Evolutionary conservation across 2,888 invertebrate species (phyloP), one percentile per base, ranked within the genome.

Genomic region (Lasioglossum figueresi): DNA sequence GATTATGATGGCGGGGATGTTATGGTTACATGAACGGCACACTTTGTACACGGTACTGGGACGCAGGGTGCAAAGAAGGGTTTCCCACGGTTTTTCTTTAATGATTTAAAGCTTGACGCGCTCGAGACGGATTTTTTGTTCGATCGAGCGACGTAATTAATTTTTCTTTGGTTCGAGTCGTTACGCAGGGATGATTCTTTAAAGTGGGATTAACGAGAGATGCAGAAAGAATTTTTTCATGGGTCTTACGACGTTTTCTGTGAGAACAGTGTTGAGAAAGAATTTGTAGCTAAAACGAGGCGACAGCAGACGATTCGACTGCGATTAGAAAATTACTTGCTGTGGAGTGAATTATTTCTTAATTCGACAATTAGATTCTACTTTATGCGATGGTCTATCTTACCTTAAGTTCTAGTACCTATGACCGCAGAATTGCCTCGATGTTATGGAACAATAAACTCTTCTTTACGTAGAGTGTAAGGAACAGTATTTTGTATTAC

Each of bases 11-110:
- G 48, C 48, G 45, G 27, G 66, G n/a, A 78, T 63, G 70, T 76
- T 76, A 85, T 80, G 77, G 76, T 87, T 68, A 70, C 56, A 76
- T 52, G 71, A n/a, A 63, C 27, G 31, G 72, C 40, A 71, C 43
- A 70, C n/a, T 34, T 66, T 66, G 66, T 45, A 45, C 19, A 52
- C 68, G n/a, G 23, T 27, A 68, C 75, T 59, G 27, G n/a, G 10
- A 56, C 70, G 71, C 78, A 45, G 79, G 73, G 78, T 84, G 84
- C 27, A 43, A 71, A 71, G 79, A 34, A 84, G 56, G 6, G 48
- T 48, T 45, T 31, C 23, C 12, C 8, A 19, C 27, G 16, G n/a
- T 48, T 37, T 71, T 63, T 48, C 5, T 59, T 23, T 4, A 34
- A 6, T 16, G 12, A 56, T 23, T 56, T 16, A 14, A 10, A 40